Evolutionary conservation across 2,888 invertebrate species (phyloP).

Genomic region (Heliconius charithonia): DNA sequence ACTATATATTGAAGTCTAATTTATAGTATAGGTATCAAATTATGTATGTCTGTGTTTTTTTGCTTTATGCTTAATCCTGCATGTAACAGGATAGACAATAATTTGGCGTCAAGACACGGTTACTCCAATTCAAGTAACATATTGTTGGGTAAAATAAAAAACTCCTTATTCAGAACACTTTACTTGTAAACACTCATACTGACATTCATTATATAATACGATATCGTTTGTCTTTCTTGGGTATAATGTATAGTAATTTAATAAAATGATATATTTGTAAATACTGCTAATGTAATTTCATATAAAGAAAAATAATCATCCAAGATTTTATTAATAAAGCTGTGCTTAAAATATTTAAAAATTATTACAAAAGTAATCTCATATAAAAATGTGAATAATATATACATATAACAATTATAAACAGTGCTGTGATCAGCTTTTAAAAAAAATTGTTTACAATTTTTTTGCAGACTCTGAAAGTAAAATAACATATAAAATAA

Average conservation of each 20-base stretch:
- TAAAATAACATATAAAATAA: conserved; percentile 7
- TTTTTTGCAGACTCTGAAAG: neutral
- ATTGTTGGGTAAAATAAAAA: conserved; percentile 3
- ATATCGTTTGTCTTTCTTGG: neutral
- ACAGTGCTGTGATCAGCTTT: neutral
- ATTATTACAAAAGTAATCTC: neutral
- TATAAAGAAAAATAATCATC: neutral
- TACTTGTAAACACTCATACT: neutral
- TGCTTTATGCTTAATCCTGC: neutral
- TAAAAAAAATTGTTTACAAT: neutral
- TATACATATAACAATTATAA: neutral
- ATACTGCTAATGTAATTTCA: neutral
- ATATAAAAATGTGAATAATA: conserved; percentile 9
- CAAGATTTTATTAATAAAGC: neutral
- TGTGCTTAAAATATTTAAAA: neutral
- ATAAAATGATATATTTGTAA: neutral
- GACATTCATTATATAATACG: neutral
- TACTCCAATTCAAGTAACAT: neutral
- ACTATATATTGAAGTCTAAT: neutral
- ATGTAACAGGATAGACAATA: neutral
- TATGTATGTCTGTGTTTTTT: too few relatives aligned
- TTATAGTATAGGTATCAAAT: too few relatives aligned
- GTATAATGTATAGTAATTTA: conserved; percentile 2
- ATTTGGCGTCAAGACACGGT: neutral
- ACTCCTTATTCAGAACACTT: neutral